These are phyloP conservation scores for Protula sp. DNA, from an alignment of 2,888 invertebrate genomes.

Conservation along the genomic window DNA sequence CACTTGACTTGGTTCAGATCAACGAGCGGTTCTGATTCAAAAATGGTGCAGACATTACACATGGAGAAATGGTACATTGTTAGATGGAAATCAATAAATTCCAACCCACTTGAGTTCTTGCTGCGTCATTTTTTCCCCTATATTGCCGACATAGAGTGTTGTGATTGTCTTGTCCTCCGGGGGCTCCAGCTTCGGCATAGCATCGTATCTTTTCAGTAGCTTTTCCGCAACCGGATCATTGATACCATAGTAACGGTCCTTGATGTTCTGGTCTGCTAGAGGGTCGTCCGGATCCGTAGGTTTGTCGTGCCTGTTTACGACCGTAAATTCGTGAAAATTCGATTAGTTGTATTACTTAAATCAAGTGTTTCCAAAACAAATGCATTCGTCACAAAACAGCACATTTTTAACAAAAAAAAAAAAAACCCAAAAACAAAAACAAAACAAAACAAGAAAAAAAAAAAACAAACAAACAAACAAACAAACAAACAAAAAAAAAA, in stretches of 20 bases:
- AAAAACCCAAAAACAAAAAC: too few species aligned
- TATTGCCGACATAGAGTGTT: slow-evolving; percentile 93
- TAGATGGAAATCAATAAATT: too few species aligned
- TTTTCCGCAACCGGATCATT: slow-evolving; percentile 97
- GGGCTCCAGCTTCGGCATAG: slow-evolving; percentile 88
- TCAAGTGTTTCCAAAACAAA: neutral
- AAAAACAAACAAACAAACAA: too few species aligned
- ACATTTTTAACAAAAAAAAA: too few species aligned
- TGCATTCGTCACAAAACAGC: neutral
- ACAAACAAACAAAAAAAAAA: too few species aligned
- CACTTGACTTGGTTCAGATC: too few species aligned
- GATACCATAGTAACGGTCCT: slow-evolving; percentile 76
- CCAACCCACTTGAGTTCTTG: slow-evolving; percentile 76
- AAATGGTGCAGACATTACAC: too few species aligned
- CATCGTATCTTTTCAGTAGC: slow-evolving; percentile 79
- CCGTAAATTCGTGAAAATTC: slow-evolving; percentile 10
- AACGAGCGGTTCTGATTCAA: too few species aligned
- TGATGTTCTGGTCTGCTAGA: slow-evolving; percentile 90
- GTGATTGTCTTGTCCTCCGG: slow-evolving; percentile 96
- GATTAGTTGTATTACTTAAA: neutral
- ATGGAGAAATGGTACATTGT: too few species aligned
- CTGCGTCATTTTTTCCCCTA: slow-evolving; percentile 79
- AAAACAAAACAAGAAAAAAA: too few species aligned
- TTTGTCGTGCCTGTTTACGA: slow-evolving; percentile 83
- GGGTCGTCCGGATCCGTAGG: slow-evolving; percentile 97